These are phyloP conservation scores for Recurvirostra avosetta DNA, from an alignment of 2,113 vertebrate species.

Conservation along the genomic window DNA sequence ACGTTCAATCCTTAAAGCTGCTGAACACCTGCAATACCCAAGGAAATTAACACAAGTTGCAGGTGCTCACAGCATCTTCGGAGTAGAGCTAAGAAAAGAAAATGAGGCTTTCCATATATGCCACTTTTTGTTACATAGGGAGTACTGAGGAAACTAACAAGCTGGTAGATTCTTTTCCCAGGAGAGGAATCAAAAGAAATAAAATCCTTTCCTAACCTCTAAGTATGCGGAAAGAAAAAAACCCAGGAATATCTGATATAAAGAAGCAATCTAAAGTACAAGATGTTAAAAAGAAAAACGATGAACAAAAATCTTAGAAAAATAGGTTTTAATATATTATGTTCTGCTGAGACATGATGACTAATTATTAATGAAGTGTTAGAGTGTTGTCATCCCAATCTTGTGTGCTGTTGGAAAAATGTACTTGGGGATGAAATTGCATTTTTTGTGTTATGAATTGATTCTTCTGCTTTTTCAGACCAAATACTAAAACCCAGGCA, in stretches of 20 bases:
- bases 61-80: background rate
- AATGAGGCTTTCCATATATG: background rate
- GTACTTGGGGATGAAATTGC: background rate
- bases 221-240: background rate
- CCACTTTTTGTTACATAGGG: background rate
- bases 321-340: background rate
- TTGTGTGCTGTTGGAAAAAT: background rate
- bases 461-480: background rate
- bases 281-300: background rate
- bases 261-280: background rate
- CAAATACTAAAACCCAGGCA: background rate
- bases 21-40: background rate
- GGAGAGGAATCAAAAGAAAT: background rate
- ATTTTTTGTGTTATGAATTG: background rate
- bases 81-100: background rate
- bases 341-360: background rate
- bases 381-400: background rate
- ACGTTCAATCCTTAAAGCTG: background rate
- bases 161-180: background rate
- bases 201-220: background rate
- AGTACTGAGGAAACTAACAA: background rate
- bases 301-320: background rate
- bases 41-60: background rate
- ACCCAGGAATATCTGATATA: background rate
- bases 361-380: background rate